These are phyloP conservation scores for Hyperoplus lanceolatus DNA, from an alignment of 2,797 vertebrate species.

Conservation along the genomic window DNA sequence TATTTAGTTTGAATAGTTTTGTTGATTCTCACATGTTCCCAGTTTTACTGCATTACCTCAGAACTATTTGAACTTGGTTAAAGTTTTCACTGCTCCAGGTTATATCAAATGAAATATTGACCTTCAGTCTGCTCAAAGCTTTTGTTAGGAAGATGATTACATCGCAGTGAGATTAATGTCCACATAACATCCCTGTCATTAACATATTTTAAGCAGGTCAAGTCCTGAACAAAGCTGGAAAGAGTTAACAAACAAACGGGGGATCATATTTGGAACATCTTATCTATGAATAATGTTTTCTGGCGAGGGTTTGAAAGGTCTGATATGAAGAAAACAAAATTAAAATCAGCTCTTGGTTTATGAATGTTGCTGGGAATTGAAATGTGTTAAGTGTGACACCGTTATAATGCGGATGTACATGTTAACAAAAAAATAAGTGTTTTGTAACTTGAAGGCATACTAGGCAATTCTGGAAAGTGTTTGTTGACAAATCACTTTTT, in stretches of 20 bases:
- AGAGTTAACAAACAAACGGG: background rate
- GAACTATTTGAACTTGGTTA: background rate
- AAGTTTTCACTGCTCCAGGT: background rate
- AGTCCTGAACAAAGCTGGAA: constrained; percentile 4
- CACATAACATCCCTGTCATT: background rate
- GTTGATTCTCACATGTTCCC: background rate
- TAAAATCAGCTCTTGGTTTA: background rate
- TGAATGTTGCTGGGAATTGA: too few species aligned
- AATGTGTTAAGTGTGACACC: background rate
- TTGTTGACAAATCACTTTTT: too few species aligned
- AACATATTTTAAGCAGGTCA: constrained; percentile 17
- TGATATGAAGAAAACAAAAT: background rate
- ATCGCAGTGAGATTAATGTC: background rate
- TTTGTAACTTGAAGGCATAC: background rate
- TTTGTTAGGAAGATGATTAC: background rate
- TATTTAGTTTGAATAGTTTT: background rate
- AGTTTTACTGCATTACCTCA: background rate
- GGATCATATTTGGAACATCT: background rate
- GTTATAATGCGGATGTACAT: background rate
- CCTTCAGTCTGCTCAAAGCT: background rate
- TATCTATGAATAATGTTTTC: constrained; percentile 19
- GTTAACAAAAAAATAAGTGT: background rate
- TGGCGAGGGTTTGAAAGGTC: background rate
- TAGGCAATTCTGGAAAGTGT: too few species aligned
- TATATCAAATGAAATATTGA: background rate